Evolutionary conservation across 2,113 vertebrate genomes (phyloP).

Genomic region (Nipponia nippon): DNA sequence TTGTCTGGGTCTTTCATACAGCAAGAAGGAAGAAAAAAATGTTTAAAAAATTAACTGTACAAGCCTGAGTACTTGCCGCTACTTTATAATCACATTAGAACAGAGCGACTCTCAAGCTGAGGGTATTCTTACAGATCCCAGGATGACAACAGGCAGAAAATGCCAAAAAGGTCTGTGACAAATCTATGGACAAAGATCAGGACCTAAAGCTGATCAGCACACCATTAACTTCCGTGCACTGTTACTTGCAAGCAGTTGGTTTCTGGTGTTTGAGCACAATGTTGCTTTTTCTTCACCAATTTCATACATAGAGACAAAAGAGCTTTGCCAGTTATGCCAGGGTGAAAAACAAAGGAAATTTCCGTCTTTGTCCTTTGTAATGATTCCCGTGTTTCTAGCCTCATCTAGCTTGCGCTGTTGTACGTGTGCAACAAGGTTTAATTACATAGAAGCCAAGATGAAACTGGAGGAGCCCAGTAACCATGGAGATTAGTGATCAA

Average conservation of each 20-base stretch:
- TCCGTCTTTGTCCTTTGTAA: neutral
- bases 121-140: neutral
- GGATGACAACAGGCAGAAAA: neutral
- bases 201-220: neutral
- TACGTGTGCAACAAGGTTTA: neutral
- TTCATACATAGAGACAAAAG: neutral
- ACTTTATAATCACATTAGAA: neutral
- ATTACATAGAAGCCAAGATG: neutral
- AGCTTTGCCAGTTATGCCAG: neutral
- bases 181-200: neutral
- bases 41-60: neutral
- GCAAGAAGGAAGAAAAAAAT: neutral
- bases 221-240: neutral
- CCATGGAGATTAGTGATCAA: constrained; percentile 38
- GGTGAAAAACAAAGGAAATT: neutral
- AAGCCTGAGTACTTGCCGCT: neutral
- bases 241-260: neutral
- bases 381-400: neutral
- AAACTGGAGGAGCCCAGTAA: neutral
- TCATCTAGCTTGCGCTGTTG: neutral
- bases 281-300: neutral
- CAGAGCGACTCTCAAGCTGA: neutral
- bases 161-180: neutral
- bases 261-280: neutral
- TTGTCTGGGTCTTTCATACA: neutral